phyloP scores from a whole-genome alignment of 2,888 invertebrate species.

The Liodrosophila aerea region DNA sequence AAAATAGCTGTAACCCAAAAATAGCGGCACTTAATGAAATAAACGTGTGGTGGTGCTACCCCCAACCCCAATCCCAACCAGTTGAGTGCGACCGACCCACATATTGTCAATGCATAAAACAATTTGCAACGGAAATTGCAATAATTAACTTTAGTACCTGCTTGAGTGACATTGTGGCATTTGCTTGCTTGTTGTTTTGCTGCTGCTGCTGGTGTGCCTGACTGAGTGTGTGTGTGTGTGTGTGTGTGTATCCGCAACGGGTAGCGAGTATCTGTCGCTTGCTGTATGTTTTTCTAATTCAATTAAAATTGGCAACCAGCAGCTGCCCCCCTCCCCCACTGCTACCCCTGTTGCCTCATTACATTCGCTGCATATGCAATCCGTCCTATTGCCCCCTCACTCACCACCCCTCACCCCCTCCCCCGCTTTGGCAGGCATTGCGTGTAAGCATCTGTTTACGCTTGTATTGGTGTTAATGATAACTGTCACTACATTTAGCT shows the following conservation, averaged over 20 bases:
- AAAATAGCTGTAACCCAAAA: conserved; percentile 59
- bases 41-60: conserved; percentile 33
- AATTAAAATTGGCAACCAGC: conserved; percentile 71
- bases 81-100: conserved; percentile 34
- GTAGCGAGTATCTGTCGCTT: conserved; percentile 19
- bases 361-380: conserved; percentile 49
- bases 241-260: neutral
- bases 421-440: neutral
- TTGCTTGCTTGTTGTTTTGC: conserved; percentile 35
- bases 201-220: conserved; percentile 12
- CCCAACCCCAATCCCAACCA: too few species aligned
- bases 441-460: conserved; percentile 60
- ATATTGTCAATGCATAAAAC: conserved; percentile 75
- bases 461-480: conserved; percentile 75
- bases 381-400: too few species aligned
- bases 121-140: conserved; percentile 79
- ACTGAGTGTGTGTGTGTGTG: neutral
- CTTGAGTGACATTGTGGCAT: conserved; percentile 74
- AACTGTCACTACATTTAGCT: conserved; percentile 68
- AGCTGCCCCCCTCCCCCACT: conserved; percentile 2
- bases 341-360: conserved; percentile 45
- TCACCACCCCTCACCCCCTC: neutral
- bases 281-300: conserved; percentile 69
- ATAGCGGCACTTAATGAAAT: conserved; percentile 72
- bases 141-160: conserved; percentile 80